These are phyloP conservation scores for Amphipoea lucens DNA, from an alignment of 2,888 invertebrate genomes.

Conservation along the genomic window DNA sequence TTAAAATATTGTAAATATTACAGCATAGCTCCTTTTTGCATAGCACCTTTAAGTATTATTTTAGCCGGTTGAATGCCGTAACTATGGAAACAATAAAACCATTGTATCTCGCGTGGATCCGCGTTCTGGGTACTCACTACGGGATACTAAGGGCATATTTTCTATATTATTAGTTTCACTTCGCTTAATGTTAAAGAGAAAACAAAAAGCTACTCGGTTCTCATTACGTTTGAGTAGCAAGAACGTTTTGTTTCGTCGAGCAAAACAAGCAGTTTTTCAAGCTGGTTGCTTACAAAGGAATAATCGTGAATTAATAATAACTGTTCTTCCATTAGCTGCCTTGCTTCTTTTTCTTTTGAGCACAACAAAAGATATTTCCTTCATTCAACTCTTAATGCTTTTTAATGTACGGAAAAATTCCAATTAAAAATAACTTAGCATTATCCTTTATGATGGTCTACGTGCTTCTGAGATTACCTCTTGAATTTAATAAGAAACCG, in stretches of 20 bases:
- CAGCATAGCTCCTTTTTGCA: too few species aligned
- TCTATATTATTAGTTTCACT: not conserved
- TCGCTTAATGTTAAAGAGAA: constrained; percentile 1
- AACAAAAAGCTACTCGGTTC: constrained; percentile 18
- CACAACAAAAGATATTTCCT: constrained; percentile 36
- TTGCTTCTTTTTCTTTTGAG: constrained; percentile 11
- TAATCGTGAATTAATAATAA: constrained; percentile 47
- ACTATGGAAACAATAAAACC: too few species aligned
- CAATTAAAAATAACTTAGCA: constrained; percentile 31
- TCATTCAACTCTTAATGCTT: constrained; percentile 25
- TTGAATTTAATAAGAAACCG: not conserved
- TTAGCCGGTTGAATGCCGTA: too few species aligned
- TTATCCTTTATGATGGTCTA: constrained; percentile 20
- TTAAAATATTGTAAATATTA: too few species aligned
- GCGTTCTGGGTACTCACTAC: not conserved
- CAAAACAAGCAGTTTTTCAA: constrained; percentile 33
- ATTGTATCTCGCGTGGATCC: not conserved
- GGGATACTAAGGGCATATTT: not conserved
- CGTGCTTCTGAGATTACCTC: constrained; percentile 8
- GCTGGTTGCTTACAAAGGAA: constrained; percentile 43
- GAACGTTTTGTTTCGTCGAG: constrained; percentile 26
- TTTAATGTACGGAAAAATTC: constrained; percentile 26
- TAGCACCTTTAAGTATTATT: not conserved
- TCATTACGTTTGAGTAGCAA: constrained; percentile 40
- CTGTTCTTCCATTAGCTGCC: constrained; percentile 38